A percentile compares a stretch with the other conserved stretches of the same genome.
Evolutionary conservation across 2,113 vertebrate genomes (phyloP).

Genomic region (Accipiter cooperii): DNA sequence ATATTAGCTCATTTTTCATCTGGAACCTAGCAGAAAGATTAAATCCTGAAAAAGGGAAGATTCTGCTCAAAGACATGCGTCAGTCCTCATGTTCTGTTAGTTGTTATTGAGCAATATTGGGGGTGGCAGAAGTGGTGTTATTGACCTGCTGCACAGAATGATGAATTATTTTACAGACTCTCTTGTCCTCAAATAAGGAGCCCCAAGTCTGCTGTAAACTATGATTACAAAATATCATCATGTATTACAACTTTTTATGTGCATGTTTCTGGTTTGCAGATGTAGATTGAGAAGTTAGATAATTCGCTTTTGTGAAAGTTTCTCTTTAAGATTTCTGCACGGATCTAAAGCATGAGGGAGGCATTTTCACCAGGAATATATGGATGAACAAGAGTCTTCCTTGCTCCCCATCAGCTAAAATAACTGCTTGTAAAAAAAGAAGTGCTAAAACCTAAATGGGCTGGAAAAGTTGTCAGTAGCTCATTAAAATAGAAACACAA

Average conservation of each 20-base stretch:
- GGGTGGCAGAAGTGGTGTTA: background rate
- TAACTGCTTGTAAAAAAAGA: conserved; percentile 2
- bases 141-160: background rate
- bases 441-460: background rate
- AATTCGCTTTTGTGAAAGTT: background rate
- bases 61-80: background rate
- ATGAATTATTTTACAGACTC: background rate
- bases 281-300: background rate
- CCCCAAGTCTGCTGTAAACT: background rate
- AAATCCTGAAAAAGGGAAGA: background rate
- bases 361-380: background rate
- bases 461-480: background rate
- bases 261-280: background rate
- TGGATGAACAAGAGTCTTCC: background rate
- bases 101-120: background rate
- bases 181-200: background rate
- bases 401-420: background rate
- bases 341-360: background rate
- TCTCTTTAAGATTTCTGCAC: background rate
- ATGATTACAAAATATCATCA: background rate
- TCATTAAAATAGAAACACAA: background rate
- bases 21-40: background rate
- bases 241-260: background rate
- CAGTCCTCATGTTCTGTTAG: background rate
- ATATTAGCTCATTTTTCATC: background rate